Base-by-base conservation (phyloP, 2,113 vertebrate genomes). In the Oreochromis aureus region DNA sequence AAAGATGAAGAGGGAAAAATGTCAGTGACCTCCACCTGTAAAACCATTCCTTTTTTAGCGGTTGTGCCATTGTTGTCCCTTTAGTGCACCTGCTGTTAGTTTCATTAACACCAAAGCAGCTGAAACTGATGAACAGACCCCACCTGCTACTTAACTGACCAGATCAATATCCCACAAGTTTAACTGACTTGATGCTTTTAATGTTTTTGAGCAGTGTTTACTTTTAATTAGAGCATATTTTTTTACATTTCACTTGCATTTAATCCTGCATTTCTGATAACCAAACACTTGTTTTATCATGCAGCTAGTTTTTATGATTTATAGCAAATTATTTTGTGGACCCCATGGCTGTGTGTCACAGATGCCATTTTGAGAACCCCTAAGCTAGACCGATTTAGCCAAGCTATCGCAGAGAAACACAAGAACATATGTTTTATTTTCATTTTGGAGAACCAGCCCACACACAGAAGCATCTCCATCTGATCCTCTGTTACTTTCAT, bases 341-440 rank as follows among this genome's bases (percentile, higher is more conserved):
- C 2, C 24, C 44, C 16, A 0, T 0, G 44, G 71, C 71, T 78
- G 71, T 66, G 34, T 78, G 71, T 78, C 71, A 51, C 10, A 32
- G 71, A 51, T 78, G 24, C 7, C 44, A 32, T 30, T 8, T 32
- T 19, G 16, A 78, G 44, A 48, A 51, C 10, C 44, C 44, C 71
- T 32, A 32, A 51, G 71, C 44, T 76, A 51, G 6, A 76, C 69
- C 6, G 27, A 76, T 51, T 32, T 32, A 76, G 27, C 44, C 24
- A 4, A 78, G 71, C 71, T 51, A 32, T 78, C 44, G 16, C 71
- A 51, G 71, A 78, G 44, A 78, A 30, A 51, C 71, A 78, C 44
- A 51, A 51, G 44, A 32, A 12, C 71, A 78, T 78, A 8, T 78
- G 71, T 19, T 78, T 78, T 51, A 78, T 78, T 51, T 78, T 51